Evolutionary conservation across 1,140 invertebrate species (phyloP), one percentile per base, ranked within the genome.

Genomic region (Hestina assimilis): DNA sequence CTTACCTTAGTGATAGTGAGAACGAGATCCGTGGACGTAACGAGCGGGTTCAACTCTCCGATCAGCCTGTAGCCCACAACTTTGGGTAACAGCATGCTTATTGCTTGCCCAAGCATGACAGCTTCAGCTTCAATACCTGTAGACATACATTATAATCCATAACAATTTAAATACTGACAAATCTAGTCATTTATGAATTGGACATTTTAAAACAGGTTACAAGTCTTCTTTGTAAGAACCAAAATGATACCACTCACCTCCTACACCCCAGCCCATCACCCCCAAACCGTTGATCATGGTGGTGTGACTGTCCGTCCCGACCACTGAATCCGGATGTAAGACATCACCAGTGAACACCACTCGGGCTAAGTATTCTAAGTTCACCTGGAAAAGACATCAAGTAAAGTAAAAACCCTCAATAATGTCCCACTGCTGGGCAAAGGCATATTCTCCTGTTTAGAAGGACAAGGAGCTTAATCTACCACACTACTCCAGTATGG

Each of bases 221-320:
- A n/a, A n/a, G n/a, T n/a, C n/a, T n/a, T n/a, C n/a, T n/a, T n/a
- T n/a, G 3, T 38, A 23, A 23, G 7, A 19, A 1, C 4, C n/a
- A 11, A 20, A 21, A 26, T 21, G 14, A 9, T 26, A 20, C 11
- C 5, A 67, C 68, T 70, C 42, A 89, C 91, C 93, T 31, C 93
- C 93, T 11, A 94, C 93, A 54, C 94, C 94, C 94, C 94, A 95
- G 9, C 94, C 94, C 23, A 95, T 86, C 4, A 95, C 92, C 11
- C 94, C 94, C 9, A 95, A 84, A 1, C 98, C 98, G 82, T 99
- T 99, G 42, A 99, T 98, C 98, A 99, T 99, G 1, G 98, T 99
- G 4, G 98, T 99, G 73, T 99, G 98, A 4, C 96, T 98, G 90
- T 99, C 98, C 0, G 98, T 99, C 7, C 98, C 98, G n/a, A 99